Percentiles rank a stretch among this genome's conserved stretches.
These are phyloP conservation scores for Drosophila koepferae DNA, from an alignment of 2,888 invertebrate species.

Conservation along the genomic window DNA sequence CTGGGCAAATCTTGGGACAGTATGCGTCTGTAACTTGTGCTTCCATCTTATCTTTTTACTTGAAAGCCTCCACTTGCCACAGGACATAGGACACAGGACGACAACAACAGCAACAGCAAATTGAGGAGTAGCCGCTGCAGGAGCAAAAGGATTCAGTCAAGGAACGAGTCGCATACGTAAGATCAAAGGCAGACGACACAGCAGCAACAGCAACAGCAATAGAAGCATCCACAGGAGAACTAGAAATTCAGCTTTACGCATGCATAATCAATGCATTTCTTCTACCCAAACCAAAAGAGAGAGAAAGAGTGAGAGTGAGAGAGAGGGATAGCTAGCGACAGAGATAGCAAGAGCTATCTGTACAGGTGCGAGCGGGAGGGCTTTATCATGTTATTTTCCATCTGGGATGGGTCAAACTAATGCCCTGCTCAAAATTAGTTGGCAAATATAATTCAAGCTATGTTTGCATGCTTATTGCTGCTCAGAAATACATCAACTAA, in stretches of 20 bases:
- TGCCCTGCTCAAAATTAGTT: slow-evolving; percentile 64
- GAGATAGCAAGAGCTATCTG: background rate
- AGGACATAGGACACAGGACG: slow-evolving; percentile 18
- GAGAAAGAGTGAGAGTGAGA: too few species aligned
- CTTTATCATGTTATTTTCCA: background rate
- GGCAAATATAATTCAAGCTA: slow-evolving; percentile 66
- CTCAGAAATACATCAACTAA: slow-evolving; percentile 12
- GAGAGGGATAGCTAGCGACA: slow-evolving; percentile 10
- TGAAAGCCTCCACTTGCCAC: slow-evolving; percentile 58
- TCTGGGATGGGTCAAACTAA: slow-evolving; percentile 10
- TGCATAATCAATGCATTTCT: slow-evolving; percentile 81
- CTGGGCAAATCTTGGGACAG: slow-evolving; percentile 72
- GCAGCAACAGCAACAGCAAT: slow-evolving; percentile 8
- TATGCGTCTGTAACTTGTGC: slow-evolving; percentile 61
- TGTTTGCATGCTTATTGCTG: slow-evolving; percentile 33
- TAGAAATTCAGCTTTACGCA: slow-evolving; percentile 71
- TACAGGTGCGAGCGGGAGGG: slow-evolving; percentile 10
- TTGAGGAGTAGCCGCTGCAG: slow-evolving; percentile 6
- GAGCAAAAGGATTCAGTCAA: slow-evolving; percentile 29
- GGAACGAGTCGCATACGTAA: slow-evolving; percentile 27
- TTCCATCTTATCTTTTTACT: slow-evolving; percentile 76
- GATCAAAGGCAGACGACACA: slow-evolving; percentile 55
- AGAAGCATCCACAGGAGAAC: slow-evolving; percentile 38
- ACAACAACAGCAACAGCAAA: background rate
- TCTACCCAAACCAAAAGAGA: slow-evolving; percentile 40